Evolutionary conservation across 2,888 invertebrate genomes (phyloP).

Genomic region (Agriotes lineatus): DNA sequence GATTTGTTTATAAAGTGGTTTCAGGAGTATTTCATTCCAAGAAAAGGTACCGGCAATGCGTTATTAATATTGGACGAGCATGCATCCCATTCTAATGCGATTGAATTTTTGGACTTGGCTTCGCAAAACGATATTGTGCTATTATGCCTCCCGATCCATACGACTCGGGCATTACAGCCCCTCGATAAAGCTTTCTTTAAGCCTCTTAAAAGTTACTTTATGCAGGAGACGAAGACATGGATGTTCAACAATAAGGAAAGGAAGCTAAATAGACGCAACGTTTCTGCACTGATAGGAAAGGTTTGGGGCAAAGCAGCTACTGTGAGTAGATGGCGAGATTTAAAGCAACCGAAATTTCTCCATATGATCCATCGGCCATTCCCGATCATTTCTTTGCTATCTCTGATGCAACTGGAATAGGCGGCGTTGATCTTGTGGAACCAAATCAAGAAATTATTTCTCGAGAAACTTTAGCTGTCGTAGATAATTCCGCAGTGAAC

Average conservation of each 20-base stretch:
- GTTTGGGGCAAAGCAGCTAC: conserved; percentile 41
- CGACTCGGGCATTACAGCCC: no score
- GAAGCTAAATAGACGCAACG: conserved; percentile 28
- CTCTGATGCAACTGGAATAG: neutral
- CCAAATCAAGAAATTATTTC: neutral
- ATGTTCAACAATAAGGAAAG: conserved; percentile 11
- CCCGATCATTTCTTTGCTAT: no score
- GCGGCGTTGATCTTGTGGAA: neutral
- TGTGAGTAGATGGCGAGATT: conserved; percentile 38
- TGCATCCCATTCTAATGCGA: no score
- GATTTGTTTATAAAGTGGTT: conserved; percentile 15
- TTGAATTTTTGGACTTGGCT: no score
- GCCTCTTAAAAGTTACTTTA: conserved; percentile 6
- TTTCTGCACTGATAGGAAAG: conserved; percentile 32
- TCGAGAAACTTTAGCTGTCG: neutral
- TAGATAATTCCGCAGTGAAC: neutral
- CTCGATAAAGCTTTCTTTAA: no score
- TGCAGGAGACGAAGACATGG: conserved; percentile 15
- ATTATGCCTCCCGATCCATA: no score
- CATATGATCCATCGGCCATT: conserved; percentile 16
- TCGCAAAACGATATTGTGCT: no score
- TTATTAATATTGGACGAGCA: conserved; percentile 10
- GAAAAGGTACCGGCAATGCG: conserved; percentile 11
- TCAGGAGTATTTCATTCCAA: conserved; percentile 13
- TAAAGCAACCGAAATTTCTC: conserved; percentile 30